These are phyloP conservation scores for Trichomycterus rosablanca DNA, from an alignment of 2,113 vertebrate genomes.

Conservation along the genomic window DNA sequence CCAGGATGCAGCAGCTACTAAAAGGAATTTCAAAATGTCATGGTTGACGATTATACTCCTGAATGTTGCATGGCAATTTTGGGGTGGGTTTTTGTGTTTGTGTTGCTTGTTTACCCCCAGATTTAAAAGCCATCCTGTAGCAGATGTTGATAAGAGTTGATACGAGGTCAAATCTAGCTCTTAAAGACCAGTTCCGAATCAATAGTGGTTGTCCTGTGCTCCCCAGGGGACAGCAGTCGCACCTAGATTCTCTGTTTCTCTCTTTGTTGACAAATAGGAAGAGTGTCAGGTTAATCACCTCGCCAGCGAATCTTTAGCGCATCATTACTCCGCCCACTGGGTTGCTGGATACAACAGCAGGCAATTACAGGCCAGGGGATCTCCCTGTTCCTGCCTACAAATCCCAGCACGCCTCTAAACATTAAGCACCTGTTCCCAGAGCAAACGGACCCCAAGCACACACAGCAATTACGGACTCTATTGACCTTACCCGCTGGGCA, in stretches of 20 bases:
- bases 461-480: constrained; percentile 41
- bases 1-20: no score
- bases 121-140: no score
- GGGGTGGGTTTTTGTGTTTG: no score
- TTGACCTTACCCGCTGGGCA: constrained; percentile 14
- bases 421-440: constrained; percentile 54
- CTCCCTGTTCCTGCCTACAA: constrained; percentile 29
- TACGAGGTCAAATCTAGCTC: no score
- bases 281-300: constrained; percentile 49
- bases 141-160: no score
- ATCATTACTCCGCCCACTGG: constrained; percentile 54
- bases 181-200: no score
- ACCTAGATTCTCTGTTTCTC: constrained; percentile 15
- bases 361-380: constrained; percentile 50
- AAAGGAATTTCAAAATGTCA: no score
- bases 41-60: no score
- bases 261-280: constrained; percentile 46
- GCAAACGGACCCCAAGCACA: constrained; percentile 34
- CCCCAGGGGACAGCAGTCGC: constrained; percentile 17
- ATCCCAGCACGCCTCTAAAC: constrained; percentile 40
- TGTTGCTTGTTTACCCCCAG: no score
- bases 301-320: constrained; percentile 54
- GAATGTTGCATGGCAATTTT: no score
- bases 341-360: constrained; percentile 39
- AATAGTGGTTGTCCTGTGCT: no score